Evolutionary conservation across 2,797 vertebrate genomes (phyloP).

Genomic region (Dromococcyx pavoninus): DNA sequence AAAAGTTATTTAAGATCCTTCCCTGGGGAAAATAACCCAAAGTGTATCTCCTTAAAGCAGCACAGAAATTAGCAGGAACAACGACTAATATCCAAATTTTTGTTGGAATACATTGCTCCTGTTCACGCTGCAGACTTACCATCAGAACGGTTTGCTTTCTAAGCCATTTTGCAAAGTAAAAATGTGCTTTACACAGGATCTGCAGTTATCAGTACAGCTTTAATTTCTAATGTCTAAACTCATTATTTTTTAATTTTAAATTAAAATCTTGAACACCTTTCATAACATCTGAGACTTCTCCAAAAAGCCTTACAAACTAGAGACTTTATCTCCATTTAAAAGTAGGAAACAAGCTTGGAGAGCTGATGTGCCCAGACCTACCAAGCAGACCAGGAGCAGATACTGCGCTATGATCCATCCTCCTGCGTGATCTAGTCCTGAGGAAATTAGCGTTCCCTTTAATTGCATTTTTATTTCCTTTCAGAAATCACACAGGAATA

Average conservation of each 20-base stretch:
- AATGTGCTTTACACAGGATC: neutral
- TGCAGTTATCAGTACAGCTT: neutral
- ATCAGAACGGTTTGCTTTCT: neutral
- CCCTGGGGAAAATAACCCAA: neutral
- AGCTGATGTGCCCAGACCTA: neutral
- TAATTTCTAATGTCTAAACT: neutral
- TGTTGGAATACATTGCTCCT: neutral
- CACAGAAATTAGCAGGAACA: neutral
- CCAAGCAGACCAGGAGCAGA: neutral
- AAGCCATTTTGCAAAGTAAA: neutral
- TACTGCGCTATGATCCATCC: neutral
- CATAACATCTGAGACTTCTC: neutral
- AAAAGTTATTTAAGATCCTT: slow-evolving; percentile 13
- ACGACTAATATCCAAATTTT: neutral
- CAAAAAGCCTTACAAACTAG: neutral
- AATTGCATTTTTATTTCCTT: slow-evolving; percentile 54
- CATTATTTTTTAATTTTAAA: neutral
- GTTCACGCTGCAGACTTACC: neutral
- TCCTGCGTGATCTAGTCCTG: neutral
- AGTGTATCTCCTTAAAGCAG: neutral
- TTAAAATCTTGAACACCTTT: neutral
- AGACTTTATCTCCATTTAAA: neutral
- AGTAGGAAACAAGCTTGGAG: neutral
- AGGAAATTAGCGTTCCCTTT: slow-evolving; percentile 43
- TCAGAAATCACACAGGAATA: slow-evolving; percentile 40